Base-by-base conservation (phyloP, 2,888 invertebrate species). In the Parochlus steinenii region DNA sequence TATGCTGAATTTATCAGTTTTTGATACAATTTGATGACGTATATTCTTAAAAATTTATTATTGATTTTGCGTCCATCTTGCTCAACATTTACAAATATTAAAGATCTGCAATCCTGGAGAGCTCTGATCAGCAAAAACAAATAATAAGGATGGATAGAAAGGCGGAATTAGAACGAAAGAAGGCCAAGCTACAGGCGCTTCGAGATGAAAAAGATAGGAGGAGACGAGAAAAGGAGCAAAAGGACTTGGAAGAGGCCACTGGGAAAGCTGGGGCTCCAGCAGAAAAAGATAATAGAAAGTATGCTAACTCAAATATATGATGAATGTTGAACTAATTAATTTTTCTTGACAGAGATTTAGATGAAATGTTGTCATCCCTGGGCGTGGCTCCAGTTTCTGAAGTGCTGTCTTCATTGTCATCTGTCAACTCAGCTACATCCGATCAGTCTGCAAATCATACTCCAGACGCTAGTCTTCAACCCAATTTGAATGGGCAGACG, bases 121-220 rank as follows among this genome's bases (percentile, higher is more conserved):
- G 36, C 28, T 30, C 30, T 22, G 36, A 36, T 24, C 36, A 30
- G 16, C 15, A 30, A n/a, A 36, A 36, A 23, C 37, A 25, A 37
- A 14, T 36, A 14, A 31, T 23, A 17, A 47, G 43, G 39, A 58
- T 59, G 58, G 89, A 89, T 61, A 72, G 89, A 42, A 86, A 85
- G 57, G 86, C 83, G n/a, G 89, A 90, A 62, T 58, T 90, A 49
- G 89, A 89, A 61, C 71, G 86, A 41, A 90, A 90, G 58, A 86
- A 87, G 56, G 86, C 85, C 16, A 87, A 86, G 61, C 69, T 90
- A 46, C 83, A 86, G 53, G 85, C 85, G 15, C 67, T 90, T 37
- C 67, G 87, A 3, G 87, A 89, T 46, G 87, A 89, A 56, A 90
- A 89, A 51, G 86, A 86, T 55, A 68, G 85, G 6, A 69, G 85